Base-by-base conservation (phyloP, 2,797 vertebrate species). In the Antennarius maculatus region DNA sequence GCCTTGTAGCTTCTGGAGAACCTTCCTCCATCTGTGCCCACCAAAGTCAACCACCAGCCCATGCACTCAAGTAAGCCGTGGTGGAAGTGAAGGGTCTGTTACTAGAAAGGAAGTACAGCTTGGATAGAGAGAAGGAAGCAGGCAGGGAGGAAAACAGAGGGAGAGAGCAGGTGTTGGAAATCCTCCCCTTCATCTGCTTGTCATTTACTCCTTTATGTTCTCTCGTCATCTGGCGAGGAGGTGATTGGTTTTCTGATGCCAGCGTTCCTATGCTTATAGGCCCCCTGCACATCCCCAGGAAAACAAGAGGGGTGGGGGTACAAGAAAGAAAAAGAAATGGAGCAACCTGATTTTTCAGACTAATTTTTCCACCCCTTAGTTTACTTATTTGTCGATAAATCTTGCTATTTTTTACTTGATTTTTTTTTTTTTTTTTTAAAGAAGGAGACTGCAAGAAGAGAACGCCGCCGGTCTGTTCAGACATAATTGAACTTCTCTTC, bases 131-230 rank as follows among this genome's bases (percentile, higher is more conserved):
- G 67, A 53, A 58, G 41, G 54, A 66, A 62, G 58, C 49, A 60
- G 60, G 42, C 28, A 72, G 59, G 58, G 28, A 80, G 71, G 71
- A 63, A 76, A 67, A 74, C 60, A 71, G 81, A 81, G 83, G 71
- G 82, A 83, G 74, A 86, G 85, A 89, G 83, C 90, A 91, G 90
- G 88, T 92, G 91, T 90, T 50, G 69, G 74, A 83, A 87, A 88
- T 82, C 83, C 87, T 89, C 81, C 85, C 77, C 87, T 88, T 91
- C 88, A 87, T 91, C 89, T 91, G 86, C 86, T 86, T 87, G 84
- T 88, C 87, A 83, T 89, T 90, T 89, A 84, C 81, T 86, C 77
- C 82, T 88, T 82, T 84, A 81, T 83, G 86, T 83, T 86, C 59
- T 76, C 54, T 72, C 42, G 17, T 80, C 47, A 76, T 85, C 80